Percentiles rank a stretch among this genome's conserved stretches.
These are phyloP conservation scores for Marisa cornuarietis DNA, from an alignment of 1,140 invertebrate genomes.

Conservation along the genomic window DNA sequence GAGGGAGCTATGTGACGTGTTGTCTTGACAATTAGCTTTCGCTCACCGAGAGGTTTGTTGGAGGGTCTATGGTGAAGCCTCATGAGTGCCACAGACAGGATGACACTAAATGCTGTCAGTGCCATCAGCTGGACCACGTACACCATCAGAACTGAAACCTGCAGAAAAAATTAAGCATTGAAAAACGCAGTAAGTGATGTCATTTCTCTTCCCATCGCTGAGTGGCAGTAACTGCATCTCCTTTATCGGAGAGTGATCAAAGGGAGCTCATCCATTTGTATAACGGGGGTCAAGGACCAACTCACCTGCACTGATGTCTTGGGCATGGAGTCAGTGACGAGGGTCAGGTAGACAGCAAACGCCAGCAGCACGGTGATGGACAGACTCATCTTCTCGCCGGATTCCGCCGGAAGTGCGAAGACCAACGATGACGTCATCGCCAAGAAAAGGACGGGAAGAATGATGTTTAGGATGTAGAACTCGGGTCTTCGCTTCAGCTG, in stretches of 20 bases:
- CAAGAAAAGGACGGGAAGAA: conserved; percentile 45
- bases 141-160: conserved; percentile 16
- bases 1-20: too few species aligned
- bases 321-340: conserved; percentile 59
- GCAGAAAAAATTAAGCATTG: background rate
- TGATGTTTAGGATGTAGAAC: conserved; percentile 39
- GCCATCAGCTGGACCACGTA: conserved; percentile 21
- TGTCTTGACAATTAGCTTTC: too few species aligned
- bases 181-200: too few species aligned
- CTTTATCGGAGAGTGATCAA: too few species aligned
- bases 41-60: background rate
- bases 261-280: too few species aligned
- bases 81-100: conserved; percentile 14
- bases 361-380: conserved; percentile 61
- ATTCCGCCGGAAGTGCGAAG: conserved; percentile 56
- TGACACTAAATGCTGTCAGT: conserved; percentile 6
- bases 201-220: too few species aligned
- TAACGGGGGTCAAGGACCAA: too few species aligned
- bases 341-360: conserved; percentile 59
- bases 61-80: conserved; percentile 5
- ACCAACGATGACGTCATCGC: conserved; percentile 47
- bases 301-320: conserved; percentile 32
- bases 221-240: too few species aligned
- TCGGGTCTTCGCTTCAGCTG: background rate
- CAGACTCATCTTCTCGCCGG: conserved; percentile 57